Evolutionary conservation across 1,140 invertebrate species (phyloP), one percentile per base, ranked within the genome.

Genomic region (Lepidurus arcticus): DNA sequence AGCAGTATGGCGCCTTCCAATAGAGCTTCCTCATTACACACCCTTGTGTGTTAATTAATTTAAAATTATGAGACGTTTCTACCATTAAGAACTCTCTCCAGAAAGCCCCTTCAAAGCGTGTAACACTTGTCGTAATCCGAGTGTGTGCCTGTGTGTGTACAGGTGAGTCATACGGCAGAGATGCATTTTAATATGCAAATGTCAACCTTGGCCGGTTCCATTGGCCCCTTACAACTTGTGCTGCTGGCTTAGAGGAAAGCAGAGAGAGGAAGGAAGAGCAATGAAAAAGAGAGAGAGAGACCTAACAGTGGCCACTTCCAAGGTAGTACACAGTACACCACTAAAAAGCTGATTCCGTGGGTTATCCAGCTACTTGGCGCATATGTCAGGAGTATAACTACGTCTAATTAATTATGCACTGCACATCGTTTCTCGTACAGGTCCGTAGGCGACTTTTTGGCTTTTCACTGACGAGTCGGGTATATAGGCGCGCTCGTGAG

Each of bases 31-130:
- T 65, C 53, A 65, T 65, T 65, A 65, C 53, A 65, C 53, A 65
- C 53, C 53, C 53, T 65, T 65, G 53, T 65, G 53, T 65, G 53
- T 65, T 65, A 65, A 65, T 65, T 65, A 65, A 65, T 65, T 65
- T 65, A 65, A 65, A 65, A 65, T 65, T 65, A 65, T 65, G 53
- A 65, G 53, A 65, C 53, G 53, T 65, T 65, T 65, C 53, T 65
- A 65, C 53, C 53, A n/a, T n/a, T 21, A 65, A 65, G 9, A n/a
- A 65, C 16, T 65, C 53, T 21, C 53, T 21, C 21, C 53, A 34
- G 34, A 34, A 65, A 21, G 21, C 53, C 53, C 53, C 21, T 65
- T 21, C 16, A 13, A 13, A 21, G 1, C 53, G 21, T n/a, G 53
- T 7, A 65, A 65, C 53, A 65, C 53, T 65, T 65, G 53, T 65